These are phyloP conservation scores for Cataglyphis altisquamis DNA, from an alignment of 2,888 invertebrate species.

Conservation along the genomic window DNA sequence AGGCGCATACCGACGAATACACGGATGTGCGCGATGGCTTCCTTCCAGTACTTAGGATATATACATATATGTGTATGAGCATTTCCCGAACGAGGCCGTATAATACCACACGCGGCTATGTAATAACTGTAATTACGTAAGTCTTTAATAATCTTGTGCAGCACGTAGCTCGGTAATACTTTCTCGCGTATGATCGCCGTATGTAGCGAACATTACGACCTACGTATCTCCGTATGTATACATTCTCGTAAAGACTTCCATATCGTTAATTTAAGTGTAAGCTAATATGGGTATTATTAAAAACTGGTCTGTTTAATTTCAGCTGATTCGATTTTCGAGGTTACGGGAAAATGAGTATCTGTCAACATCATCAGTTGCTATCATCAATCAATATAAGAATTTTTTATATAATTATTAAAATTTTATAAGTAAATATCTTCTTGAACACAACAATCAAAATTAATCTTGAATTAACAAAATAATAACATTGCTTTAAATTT, in stretches of 20 bases:
- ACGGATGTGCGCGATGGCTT: slow-evolving; percentile 42
- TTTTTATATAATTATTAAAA: slow-evolving; percentile 11
- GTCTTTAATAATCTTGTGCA: slow-evolving; percentile 44
- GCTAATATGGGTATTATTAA: slow-evolving; percentile 19
- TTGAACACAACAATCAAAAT: not conserved
- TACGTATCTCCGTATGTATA: slow-evolving; percentile 24
- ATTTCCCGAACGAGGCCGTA: slow-evolving; percentile 19
- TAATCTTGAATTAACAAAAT: not conserved
- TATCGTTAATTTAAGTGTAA: slow-evolving; percentile 7
- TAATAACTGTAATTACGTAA: slow-evolving; percentile 53
- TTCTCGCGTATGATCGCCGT: slow-evolving; percentile 44
- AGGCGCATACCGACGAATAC: slow-evolving; percentile 35
- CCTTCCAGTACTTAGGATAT: slow-evolving; percentile 8
- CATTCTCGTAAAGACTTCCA: slow-evolving; percentile 43
- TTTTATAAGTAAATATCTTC: slow-evolving; percentile 16
- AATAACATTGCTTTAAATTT: not conserved
- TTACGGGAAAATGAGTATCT: slow-evolving; percentile 7
- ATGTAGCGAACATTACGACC: slow-evolving; percentile 30
- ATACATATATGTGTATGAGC: not conserved
- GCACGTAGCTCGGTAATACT: slow-evolving; percentile 48
- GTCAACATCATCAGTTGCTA: slow-evolving; percentile 10
- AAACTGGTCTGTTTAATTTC: slow-evolving; percentile 24
- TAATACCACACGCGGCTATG: slow-evolving; percentile 30
- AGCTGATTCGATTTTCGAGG: slow-evolving; percentile 38
- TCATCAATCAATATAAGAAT: slow-evolving; percentile 9